Evolutionary conservation across 2,888 invertebrate species (phyloP).

Genomic region (Drosophila suboccidentalis): DNA sequence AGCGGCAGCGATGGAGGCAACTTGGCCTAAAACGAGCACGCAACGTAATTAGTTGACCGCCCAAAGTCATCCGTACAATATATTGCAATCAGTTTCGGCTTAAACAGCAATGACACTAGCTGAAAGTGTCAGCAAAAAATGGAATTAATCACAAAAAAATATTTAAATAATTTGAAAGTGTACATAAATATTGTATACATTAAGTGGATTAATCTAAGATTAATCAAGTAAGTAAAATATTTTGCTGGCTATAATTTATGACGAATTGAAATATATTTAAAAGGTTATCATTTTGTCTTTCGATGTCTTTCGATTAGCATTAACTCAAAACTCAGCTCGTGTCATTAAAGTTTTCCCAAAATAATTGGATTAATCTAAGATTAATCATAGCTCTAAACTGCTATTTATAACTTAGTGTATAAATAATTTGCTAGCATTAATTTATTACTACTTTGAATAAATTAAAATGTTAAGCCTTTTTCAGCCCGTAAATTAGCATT

Average conservation of each 20-base stretch:
- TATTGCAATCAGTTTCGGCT: not conserved
- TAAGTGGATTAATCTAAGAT: no score
- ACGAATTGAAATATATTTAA: no score
- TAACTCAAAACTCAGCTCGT: constrained; percentile 16
- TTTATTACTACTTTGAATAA: not conserved
- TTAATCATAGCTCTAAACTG: no score
- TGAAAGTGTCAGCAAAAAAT: not conserved
- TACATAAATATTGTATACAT: no score
- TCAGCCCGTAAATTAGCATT: not conserved
- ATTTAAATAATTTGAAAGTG: not conserved
- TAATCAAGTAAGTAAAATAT: no score
- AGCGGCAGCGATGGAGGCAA: constrained; percentile 8
- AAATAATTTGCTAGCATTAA: not conserved
- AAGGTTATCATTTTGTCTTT: not conserved
- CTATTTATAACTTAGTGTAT: no score
- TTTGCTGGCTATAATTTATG: no score
- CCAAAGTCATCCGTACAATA: not conserved
- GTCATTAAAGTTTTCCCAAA: constrained; percentile 20
- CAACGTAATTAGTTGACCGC: constrained; percentile 56
- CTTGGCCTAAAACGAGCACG: constrained; percentile 34
- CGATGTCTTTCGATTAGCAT: not conserved
- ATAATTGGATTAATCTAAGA: not conserved
- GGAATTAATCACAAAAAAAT: not conserved
- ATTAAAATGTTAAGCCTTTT: not conserved
- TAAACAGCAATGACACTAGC: constrained; percentile 15